Evolutionary conservation across 2,888 invertebrate genomes (phyloP).

Genomic region (Lasioglossum zephyrum): DNA sequence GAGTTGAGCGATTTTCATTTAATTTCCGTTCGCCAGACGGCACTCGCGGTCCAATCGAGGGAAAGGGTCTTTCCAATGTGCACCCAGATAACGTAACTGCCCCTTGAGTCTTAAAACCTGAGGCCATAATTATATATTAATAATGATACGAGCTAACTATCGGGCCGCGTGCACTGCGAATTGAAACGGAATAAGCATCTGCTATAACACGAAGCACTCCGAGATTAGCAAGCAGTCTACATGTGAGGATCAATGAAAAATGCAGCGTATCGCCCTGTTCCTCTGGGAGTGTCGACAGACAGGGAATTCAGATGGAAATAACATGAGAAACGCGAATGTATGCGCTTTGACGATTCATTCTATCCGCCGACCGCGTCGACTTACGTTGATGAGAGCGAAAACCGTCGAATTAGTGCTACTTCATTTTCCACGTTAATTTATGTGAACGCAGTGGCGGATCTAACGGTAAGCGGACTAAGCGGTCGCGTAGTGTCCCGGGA

Average conservation of each 20-base stretch:
- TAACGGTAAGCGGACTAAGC: too few relatives aligned
- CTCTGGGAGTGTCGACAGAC: not conserved
- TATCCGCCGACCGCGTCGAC: not conserved
- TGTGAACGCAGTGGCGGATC: not conserved
- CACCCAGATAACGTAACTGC: slow-evolving; percentile 6
- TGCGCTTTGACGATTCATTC: not conserved
- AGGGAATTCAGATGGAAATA: not conserved
- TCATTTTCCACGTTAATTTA: not conserved
- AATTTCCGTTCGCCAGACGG: slow-evolving; percentile 71
- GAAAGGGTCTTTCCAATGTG: slow-evolving; percentile 4
- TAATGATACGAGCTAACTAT: slow-evolving; percentile 1
- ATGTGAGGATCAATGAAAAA: not conserved
- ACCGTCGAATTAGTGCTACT: not conserved
- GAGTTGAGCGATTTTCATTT: slow-evolving; percentile 71
- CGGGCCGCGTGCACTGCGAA: not conserved
- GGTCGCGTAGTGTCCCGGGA: too few relatives aligned
- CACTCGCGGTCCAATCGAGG: slow-evolving; percentile 20
- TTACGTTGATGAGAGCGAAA: not conserved
- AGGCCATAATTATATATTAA: not conserved
- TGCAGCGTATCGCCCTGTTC: not conserved
- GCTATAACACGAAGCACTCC: not conserved
- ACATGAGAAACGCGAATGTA: not conserved
- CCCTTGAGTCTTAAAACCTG: slow-evolving; percentile 9
- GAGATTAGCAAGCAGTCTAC: not conserved
- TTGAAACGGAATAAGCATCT: not conserved